Evolutionary conservation across 1,140 invertebrate species (phyloP).

Genomic region (Pectinophora gossypiella): DNA sequence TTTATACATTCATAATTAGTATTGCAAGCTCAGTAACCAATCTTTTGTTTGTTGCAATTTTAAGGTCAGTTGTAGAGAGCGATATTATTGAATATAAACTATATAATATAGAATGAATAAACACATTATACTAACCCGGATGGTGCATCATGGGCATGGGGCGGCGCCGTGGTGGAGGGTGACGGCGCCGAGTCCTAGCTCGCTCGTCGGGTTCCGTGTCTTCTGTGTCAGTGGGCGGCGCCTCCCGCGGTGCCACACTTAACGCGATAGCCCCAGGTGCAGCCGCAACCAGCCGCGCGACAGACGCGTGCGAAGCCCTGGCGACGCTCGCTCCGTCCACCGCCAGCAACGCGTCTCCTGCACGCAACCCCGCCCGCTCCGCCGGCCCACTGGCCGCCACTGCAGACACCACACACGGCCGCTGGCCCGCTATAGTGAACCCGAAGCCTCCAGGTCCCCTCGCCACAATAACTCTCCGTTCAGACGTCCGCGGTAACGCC

Average conservation of each 20-base stretch:
- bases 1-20: too few species aligned
- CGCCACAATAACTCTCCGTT: conserved; percentile 89
- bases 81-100: too few species aligned
- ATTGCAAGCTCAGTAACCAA: too few species aligned
- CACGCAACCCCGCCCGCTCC: conserved; percentile 85
- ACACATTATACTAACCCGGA: conserved; percentile 52
- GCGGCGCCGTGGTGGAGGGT: conserved; percentile 55
- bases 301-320: conserved; percentile 93
- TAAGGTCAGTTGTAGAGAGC: too few species aligned
- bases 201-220: conserved; percentile 63
- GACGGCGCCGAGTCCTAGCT: conserved; percentile 46
- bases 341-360: conserved; percentile 93
- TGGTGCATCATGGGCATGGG: conserved; percentile 56
- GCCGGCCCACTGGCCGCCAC: conserved; percentile 67
- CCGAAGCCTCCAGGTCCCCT: conserved; percentile 83
- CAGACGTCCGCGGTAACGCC: conserved; percentile 79
- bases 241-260: conserved; percentile 54
- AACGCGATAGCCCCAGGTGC: conserved; percentile 82
- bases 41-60: too few species aligned
- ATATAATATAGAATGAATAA: too few species aligned
- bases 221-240: conserved; percentile 58
- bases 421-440: conserved; percentile 64
- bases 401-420: conserved; percentile 61
- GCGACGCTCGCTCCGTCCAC: conserved; percentile 94
- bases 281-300: conserved; percentile 91